These are phyloP conservation scores for Natrix natrix DNA, from an alignment of 2,797 vertebrate genomes.

Conservation along the genomic window DNA sequence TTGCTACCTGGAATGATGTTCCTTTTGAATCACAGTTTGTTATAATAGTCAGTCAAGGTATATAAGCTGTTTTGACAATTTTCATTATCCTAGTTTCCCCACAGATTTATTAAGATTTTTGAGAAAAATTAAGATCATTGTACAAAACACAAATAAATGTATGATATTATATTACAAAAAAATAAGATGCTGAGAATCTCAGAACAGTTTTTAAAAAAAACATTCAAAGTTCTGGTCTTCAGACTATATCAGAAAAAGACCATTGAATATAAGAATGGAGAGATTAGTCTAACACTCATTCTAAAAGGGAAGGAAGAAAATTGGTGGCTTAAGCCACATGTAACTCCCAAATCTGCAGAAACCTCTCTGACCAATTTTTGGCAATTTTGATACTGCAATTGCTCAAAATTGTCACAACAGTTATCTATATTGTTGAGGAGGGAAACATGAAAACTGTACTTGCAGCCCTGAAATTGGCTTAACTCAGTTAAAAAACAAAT, in stretches of 20 bases:
- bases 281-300: background rate
- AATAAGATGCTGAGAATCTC: background rate
- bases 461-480: background rate
- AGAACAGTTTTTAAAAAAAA: background rate
- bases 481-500: background rate
- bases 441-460: background rate
- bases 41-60: background rate
- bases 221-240: background rate
- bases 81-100: slow-evolving; percentile 14
- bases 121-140: slow-evolving; percentile 26
- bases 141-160: slow-evolving; percentile 22
- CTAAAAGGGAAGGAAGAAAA: background rate
- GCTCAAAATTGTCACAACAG: background rate
- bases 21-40: background rate
- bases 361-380: background rate
- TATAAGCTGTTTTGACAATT: background rate
- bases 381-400: background rate
- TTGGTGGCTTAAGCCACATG: background rate
- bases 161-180: background rate
- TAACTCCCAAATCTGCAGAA: background rate
- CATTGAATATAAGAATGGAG: background rate
- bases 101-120: slow-evolving; percentile 13
- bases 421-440: background rate
- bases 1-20: slow-evolving; percentile 3
- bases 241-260: background rate